A percentile compares a stretch with the other conserved stretches of the same genome.
Evolutionary conservation across 2,113 vertebrate species (phyloP).

Genomic region (Eolophus roseicapilla): DNA sequence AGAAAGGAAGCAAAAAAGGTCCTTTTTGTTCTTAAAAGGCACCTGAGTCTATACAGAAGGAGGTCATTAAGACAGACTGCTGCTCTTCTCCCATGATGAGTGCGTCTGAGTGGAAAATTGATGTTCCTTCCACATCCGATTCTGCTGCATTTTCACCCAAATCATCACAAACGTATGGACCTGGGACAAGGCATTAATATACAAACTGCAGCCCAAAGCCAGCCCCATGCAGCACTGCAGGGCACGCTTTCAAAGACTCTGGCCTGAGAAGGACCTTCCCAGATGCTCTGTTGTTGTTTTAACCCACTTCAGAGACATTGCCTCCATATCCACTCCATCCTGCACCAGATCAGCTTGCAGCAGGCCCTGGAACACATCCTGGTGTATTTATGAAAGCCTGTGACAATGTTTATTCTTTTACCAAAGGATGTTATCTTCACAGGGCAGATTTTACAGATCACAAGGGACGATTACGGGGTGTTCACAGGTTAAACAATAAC

Average conservation of each 20-base stretch:
- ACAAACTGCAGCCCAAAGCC: background rate
- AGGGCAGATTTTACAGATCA: background rate
- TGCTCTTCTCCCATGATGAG: background rate
- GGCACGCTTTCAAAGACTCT: background rate
- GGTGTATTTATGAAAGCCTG: background rate
- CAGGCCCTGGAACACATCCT: background rate
- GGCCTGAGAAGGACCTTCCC: background rate
- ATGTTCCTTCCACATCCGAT: background rate
- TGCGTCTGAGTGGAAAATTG: background rate
- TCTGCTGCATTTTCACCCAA: background rate
- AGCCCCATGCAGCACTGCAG: fast-evolving
- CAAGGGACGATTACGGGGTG: background rate
- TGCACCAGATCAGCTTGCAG: background rate
- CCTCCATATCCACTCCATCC: background rate
- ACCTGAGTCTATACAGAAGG: background rate
- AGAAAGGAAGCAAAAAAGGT: background rate
- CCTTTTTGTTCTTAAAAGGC: background rate
- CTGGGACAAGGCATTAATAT: background rate
- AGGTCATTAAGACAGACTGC: fast-evolving
- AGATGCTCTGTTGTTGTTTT: background rate
- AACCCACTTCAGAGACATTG: background rate
- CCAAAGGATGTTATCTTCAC: conserved; percentile 13
- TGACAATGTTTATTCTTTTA: background rate
- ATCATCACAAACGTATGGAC: background rate
- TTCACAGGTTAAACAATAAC: conserved; percentile 38